phyloP scores from a whole-genome alignment of 2,888 invertebrate species.

The Sphaerophoria taeniata region DNA sequence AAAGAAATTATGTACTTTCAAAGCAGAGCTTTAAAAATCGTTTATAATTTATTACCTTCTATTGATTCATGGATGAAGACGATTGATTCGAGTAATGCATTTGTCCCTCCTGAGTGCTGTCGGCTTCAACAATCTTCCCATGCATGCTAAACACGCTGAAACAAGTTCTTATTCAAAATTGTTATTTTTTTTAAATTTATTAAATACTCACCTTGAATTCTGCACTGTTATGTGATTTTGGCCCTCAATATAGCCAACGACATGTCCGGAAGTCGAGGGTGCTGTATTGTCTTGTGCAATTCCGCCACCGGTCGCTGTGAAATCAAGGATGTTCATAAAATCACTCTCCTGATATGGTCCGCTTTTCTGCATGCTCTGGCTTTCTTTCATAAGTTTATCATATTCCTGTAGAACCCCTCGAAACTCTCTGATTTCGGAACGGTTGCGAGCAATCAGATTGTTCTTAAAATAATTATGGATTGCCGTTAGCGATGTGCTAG shows the following conservation, averaged over 20 bases:
- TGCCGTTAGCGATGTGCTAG: slow-evolving; percentile 80
- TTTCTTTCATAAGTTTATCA: slow-evolving; percentile 82
- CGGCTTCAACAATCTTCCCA: slow-evolving; percentile 60
- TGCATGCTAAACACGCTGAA: slow-evolving; percentile 47
- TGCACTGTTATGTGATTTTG: slow-evolving; percentile 68
- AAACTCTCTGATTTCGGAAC: slow-evolving; percentile 80
- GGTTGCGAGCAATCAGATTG: slow-evolving; percentile 80
- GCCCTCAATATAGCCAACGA: slow-evolving; percentile 65
- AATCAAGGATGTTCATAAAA: slow-evolving; percentile 80
- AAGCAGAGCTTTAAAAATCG: neutral
- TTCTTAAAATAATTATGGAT: slow-evolving; percentile 82
- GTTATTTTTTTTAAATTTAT: neutral
- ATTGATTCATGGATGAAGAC: slow-evolving; percentile 52
- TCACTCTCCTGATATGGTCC: slow-evolving; percentile 80
- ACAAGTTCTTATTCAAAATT: slow-evolving; percentile 5
- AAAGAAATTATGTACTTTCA: slow-evolving; percentile 1
- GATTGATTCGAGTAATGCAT: slow-evolving; percentile 45
- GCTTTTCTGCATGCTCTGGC: slow-evolving; percentile 80
- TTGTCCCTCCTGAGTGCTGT: slow-evolving; percentile 64
- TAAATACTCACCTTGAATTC: slow-evolving; percentile 48
- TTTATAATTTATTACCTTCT: slow-evolving; percentile 2
- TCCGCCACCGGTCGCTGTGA: slow-evolving; percentile 74
- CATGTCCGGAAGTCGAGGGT: slow-evolving; percentile 64
- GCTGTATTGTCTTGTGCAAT: slow-evolving; percentile 35
- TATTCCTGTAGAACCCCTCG: slow-evolving; percentile 81